These are phyloP conservation scores for Melanotaenia boesemani DNA, from an alignment of 2,797 vertebrate genomes.

Conservation along the genomic window DNA sequence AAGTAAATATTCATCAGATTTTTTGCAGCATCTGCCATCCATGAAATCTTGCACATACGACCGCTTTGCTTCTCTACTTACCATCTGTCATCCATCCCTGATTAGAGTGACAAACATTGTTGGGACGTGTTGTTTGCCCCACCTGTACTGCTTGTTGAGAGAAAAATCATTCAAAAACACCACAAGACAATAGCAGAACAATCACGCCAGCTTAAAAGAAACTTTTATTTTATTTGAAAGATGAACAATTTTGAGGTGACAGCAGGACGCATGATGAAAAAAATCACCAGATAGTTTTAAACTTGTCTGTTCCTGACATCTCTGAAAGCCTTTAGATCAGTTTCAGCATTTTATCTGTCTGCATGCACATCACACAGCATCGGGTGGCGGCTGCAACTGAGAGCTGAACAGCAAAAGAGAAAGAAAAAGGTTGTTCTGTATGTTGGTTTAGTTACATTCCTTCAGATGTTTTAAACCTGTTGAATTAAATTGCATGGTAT, in stretches of 20 bases:
- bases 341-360: background rate
- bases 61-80: slow-evolving; percentile 25
- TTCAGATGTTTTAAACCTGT: background rate
- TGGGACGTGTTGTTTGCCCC: background rate
- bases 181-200: slow-evolving; percentile 1
- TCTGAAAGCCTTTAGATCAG: slow-evolving; percentile 5
- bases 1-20: slow-evolving; percentile 41
- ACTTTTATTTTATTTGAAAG: background rate
- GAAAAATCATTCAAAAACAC: background rate
- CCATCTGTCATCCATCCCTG: slow-evolving; percentile 28
- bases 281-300: background rate
- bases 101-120: slow-evolving; percentile 18
- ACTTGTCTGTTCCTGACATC: background rate
- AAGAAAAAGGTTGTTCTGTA: background rate
- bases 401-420: too few species aligned
- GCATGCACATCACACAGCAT: slow-evolving; percentile 1
- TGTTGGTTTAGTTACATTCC: background rate
- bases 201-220: background rate
- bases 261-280: background rate
- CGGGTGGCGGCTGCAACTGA: too few species aligned
- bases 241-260: background rate
- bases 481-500: too few species aligned
- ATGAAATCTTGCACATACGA: slow-evolving; percentile 34
- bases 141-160: slow-evolving; percentile 8
- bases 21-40: slow-evolving; percentile 35